A percentile compares a stretch with the other conserved stretches of the same genome.
Conservation (phyloP, 2,888 invertebrate genomes). For the Syritta pipiens region DNA sequence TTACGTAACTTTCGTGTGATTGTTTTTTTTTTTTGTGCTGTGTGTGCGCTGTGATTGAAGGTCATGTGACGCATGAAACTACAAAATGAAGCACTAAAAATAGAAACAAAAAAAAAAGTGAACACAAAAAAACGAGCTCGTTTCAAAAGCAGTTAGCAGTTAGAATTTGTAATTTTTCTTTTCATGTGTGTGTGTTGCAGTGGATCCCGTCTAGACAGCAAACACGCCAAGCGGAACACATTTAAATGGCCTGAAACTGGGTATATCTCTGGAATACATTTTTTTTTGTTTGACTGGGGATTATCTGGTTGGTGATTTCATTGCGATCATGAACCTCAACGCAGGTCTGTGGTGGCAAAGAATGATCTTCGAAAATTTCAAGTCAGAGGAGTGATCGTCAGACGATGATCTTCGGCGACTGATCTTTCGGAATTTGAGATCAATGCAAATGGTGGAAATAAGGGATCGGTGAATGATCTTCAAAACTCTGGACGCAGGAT, state of each 20-base stretch:
- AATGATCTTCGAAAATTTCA: too few relatives aligned
- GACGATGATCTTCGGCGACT: too few relatives aligned
- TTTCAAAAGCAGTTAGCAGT: slow-evolving; percentile 40
- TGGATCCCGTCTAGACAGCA: slow-evolving; percentile 46
- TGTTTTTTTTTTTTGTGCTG: not conserved
- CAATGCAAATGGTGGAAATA: too few relatives aligned
- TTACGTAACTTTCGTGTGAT: slow-evolving; percentile 1
- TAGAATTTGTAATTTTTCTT: slow-evolving; percentile 40
- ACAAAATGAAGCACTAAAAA: slow-evolving; percentile 3
- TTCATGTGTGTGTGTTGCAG: not conserved
- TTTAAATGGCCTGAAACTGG: slow-evolving; percentile 60
- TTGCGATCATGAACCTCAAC: too few relatives aligned
- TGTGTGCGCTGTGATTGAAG: slow-evolving; percentile 28
- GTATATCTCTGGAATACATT: slow-evolving; percentile 11
- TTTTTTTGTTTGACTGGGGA: not conserved
- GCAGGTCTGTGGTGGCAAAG: too few relatives aligned
- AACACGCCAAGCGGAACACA: slow-evolving; percentile 56
- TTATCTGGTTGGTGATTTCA: slow-evolving; percentile 1
- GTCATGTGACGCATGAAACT: slow-evolving; percentile 63
- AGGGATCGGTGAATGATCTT: too few relatives aligned
- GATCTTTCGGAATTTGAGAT: too few relatives aligned
- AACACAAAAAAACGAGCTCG: slow-evolving; percentile 6
- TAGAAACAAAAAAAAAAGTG: not conserved
- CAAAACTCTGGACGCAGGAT: too few relatives aligned
- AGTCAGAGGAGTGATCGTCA: not conserved